Base-by-base conservation (phyloP, 1,140 invertebrate species). In the Brachystomella parvula region DNA sequence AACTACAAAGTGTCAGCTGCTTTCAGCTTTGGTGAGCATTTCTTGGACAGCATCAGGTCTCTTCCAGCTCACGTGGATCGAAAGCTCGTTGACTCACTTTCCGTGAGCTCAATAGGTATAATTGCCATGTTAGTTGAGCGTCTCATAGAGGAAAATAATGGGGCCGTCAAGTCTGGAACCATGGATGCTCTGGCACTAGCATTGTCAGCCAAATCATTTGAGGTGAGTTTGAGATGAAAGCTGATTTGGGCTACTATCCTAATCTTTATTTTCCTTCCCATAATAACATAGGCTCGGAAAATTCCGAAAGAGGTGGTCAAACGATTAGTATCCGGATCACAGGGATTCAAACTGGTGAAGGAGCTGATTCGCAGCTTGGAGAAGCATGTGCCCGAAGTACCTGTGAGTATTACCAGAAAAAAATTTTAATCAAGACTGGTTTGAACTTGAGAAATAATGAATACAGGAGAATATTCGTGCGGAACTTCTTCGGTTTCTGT, bases 51-150 rank as follows among this genome's bases (percentile, higher is more conserved):
- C 15, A 24, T 26, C 49, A 53, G 24, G 9, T 24, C 9, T n/a
- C 49, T 58, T 12, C 3, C 30, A 29, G 12, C 24, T 29, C 21
- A 35, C 33, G 63, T 65, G 9, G 53, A 59, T 29, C 47, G 56
- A 1, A 65, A 65, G 28, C 59, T 58, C 30, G n/a, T 65, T 9
- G 56, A 31, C 9, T 35, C 53, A 6, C 26, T 26, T 26, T 9
- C 24, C 19, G 32, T n/a, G 17, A 32, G 39, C 29, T 44, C 28
- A 3, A 2, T 56, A 12, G 26, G 2, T 15, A 21, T 39, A 6
- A 31, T 58, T 1, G 53, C 53, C 28, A 6, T 35, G 3, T 39
- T 69, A 19, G 39, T 35, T 3, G 9, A 58, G 26, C 12, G 24
- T 53, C 24, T 29, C 12, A 9, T 29, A 26, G 12, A n/a, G 29